phyloP scores from a whole-genome alignment of 2,888 invertebrate genomes.

The Teleogryllus oceanicus region DNA sequence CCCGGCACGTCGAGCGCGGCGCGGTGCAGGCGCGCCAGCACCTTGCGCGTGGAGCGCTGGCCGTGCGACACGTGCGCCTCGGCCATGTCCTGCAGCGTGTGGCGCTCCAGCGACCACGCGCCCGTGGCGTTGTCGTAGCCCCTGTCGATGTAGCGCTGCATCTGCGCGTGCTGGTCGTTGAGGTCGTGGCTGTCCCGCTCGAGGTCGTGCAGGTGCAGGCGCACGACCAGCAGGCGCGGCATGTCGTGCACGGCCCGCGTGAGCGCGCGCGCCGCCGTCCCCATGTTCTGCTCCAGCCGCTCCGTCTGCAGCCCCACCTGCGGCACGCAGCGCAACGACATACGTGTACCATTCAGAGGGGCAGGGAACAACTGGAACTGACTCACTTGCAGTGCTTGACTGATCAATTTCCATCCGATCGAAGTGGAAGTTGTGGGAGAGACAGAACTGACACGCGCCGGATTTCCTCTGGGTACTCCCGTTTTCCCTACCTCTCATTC shows the following conservation, averaged over 20 bases:
- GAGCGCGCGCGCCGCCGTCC: constrained; percentile 39
- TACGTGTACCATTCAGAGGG: no score
- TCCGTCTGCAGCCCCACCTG: constrained; percentile 51
- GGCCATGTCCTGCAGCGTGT: constrained; percentile 69
- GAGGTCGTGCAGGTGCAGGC: constrained; percentile 60
- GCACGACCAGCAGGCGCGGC: constrained; percentile 54
- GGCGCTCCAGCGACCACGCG: constrained; percentile 38
- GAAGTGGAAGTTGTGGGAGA: no score
- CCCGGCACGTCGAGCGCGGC: constrained; percentile 50
- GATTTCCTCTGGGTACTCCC: no score
- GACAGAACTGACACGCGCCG: no score
- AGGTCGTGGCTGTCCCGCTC: constrained; percentile 59
- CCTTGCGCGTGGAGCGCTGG: constrained; percentile 59
- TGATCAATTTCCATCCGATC: no score
- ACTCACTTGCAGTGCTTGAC: no score
- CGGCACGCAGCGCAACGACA: constrained; percentile 51
- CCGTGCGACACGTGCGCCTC: constrained; percentile 65
- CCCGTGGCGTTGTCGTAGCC: constrained; percentile 30
- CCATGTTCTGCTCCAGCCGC: constrained; percentile 41
- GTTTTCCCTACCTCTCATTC: no score
- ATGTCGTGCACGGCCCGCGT: constrained; percentile 44
- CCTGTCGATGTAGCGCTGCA: constrained; percentile 30
- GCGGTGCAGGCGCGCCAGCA: constrained; percentile 64
- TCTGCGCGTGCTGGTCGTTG: constrained; percentile 51
- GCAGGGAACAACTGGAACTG: no score